Conservation (phyloP, 2,888 invertebrate species). For the Adelphocoris suturalis region DNA sequence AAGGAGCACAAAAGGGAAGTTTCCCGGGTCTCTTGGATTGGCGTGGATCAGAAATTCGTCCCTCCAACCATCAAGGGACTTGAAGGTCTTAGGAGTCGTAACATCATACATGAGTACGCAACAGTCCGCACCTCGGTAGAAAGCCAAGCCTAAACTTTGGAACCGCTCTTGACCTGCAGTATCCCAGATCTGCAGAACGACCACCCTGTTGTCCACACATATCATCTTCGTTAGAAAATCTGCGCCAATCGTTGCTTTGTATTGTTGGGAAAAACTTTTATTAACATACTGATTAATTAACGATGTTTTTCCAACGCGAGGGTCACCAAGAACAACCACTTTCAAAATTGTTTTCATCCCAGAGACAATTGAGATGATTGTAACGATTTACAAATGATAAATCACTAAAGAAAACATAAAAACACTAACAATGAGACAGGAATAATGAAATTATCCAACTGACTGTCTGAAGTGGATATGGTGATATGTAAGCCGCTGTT, state of each 20-base stretch:
- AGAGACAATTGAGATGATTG: slow-evolving; percentile 80
- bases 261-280: slow-evolving; percentile 99
- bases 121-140: slow-evolving; percentile 99
- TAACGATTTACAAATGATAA: too few species aligned
- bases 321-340: slow-evolving; percentile 98
- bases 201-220: slow-evolving; percentile 98
- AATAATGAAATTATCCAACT: neutral
- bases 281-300: slow-evolving; percentile 99
- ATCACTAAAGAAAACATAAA: too few species aligned
- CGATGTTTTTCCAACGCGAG: slow-evolving; percentile 99
- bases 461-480: neutral
- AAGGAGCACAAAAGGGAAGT: slow-evolving; percentile 98
- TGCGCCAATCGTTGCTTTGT: slow-evolving; percentile 99
- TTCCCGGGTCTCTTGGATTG: slow-evolving; percentile 98
- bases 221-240: slow-evolving; percentile 99
- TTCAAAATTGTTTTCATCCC: slow-evolving; percentile 98
- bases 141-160: slow-evolving; percentile 98
- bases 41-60: slow-evolving; percentile 98
- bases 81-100: slow-evolving; percentile 98
- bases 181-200: slow-evolving; percentile 99
- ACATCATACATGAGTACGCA: slow-evolving; percentile 99
- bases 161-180: slow-evolving; percentile 99
- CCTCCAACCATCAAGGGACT: slow-evolving; percentile 99
- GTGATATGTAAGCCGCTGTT: neutral
- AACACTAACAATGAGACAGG: too few species aligned